phyloP scores from a whole-genome alignment of 2,113 vertebrate species.

The Malurus melanocephalus region DNA sequence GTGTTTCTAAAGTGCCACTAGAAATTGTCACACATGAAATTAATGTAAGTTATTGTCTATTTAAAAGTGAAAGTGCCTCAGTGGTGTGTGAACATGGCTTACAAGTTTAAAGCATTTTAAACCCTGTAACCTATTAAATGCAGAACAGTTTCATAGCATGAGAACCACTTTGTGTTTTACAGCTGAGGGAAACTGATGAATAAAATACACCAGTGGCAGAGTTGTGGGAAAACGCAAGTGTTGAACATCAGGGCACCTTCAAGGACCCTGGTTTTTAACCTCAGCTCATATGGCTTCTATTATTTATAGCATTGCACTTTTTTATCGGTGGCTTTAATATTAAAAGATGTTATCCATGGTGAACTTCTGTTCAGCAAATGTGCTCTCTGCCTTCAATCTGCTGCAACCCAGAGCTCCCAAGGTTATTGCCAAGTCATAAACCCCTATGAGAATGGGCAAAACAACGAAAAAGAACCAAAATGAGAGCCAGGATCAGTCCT shows the following conservation, averaged over 20 bases:
- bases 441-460: not conserved
- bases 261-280: not conserved
- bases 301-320: slow-evolving; percentile 17
- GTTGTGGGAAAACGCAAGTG: not conserved
- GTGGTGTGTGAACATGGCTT: not conserved
- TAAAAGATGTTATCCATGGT: not conserved
- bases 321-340: slow-evolving; percentile 16
- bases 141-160: not conserved
- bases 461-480: not conserved
- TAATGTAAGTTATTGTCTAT: not conserved
- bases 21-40: not conserved
- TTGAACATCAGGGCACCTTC: not conserved
- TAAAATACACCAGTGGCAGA: not conserved
- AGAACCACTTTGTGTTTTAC: not conserved
- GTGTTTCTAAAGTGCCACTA: not conserved
- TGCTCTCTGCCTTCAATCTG: not conserved
- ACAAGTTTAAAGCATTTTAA: not conserved
- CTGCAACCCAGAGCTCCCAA: not conserved
- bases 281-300: not conserved
- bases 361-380: slow-evolving; percentile 30
- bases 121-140: not conserved
- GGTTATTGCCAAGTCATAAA: not conserved
- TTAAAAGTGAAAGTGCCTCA: not conserved
- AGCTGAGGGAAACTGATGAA: not conserved
- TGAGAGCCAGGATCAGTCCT: accelerated